phyloP scores from a whole-genome alignment of 2,113 vertebrate species.

The Tiliqua scincoides region DNA sequence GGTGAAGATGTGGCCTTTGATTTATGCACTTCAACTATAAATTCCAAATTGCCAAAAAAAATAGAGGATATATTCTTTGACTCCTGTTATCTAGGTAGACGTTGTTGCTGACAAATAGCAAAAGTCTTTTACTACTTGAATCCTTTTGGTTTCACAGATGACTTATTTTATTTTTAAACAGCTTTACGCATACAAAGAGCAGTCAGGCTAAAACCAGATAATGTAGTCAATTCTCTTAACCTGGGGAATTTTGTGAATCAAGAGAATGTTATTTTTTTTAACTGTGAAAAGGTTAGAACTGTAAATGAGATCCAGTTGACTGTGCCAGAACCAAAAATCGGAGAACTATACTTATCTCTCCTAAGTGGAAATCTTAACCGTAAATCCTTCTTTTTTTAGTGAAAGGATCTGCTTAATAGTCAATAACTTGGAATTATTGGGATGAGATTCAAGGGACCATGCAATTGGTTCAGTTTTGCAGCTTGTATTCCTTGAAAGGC shows the following conservation, averaged over 20 bases:
- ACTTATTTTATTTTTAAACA: neutral
- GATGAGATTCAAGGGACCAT: neutral
- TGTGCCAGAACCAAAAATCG: neutral
- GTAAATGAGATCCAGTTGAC: neutral
- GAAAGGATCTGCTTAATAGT: neutral
- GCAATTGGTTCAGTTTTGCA: neutral
- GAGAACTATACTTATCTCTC: neutral
- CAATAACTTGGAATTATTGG: neutral
- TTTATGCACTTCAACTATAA: neutral
- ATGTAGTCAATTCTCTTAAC: neutral
- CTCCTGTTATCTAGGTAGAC: neutral
- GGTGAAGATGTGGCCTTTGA: neutral
- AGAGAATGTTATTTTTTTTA: neutral
- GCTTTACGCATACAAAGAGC: neutral
- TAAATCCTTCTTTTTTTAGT: neutral
- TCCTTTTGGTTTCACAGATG: neutral
- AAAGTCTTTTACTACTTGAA: neutral
- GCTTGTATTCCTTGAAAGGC: neutral
- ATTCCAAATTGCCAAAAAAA: neutral
- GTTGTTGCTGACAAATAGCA: neutral
- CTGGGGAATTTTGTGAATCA: neutral
- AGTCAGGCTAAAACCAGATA: neutral
- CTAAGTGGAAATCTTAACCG: neutral
- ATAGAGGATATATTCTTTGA: neutral
- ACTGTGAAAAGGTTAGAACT: neutral